Percentiles rank a stretch among this genome's conserved stretches.
Conservation (phyloP, 2,113 vertebrate species). For the Hemicordylus capensis region DNA sequence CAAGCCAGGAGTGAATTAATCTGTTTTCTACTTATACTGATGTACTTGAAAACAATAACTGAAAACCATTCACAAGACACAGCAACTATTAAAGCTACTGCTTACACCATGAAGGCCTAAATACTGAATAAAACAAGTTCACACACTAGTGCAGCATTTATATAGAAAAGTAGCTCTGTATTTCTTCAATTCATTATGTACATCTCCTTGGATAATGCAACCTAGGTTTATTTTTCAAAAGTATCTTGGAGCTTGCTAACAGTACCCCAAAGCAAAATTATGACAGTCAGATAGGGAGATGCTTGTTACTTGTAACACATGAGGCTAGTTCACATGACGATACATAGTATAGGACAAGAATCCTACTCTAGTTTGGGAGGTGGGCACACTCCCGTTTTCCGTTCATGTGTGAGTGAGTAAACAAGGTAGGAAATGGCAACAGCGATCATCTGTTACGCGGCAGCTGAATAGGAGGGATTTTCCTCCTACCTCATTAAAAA, state of each 20-base stretch:
- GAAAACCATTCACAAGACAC: background rate
- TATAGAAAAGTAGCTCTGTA: background rate
- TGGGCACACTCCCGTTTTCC: too few species aligned
- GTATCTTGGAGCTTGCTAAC: background rate
- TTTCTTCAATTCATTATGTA: background rate
- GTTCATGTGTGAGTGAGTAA: too few species aligned
- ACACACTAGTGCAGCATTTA: background rate
- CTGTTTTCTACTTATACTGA: slow-evolving; percentile 16
- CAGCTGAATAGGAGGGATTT: too few species aligned
- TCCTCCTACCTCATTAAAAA: too few species aligned
- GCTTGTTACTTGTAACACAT: background rate
- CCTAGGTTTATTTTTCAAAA: background rate
- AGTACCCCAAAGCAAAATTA: background rate
- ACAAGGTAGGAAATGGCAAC: too few species aligned
- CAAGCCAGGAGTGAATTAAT: slow-evolving; percentile 15
- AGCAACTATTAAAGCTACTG: background rate
- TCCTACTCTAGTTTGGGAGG: too few species aligned
- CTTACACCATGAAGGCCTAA: background rate
- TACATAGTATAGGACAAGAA: too few species aligned
- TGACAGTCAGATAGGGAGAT: background rate
- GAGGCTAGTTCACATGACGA: too few species aligned
- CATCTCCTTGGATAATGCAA: background rate
- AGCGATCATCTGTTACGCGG: too few species aligned
- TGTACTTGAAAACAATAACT: slow-evolving; percentile 5
- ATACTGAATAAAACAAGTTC: background rate